These are phyloP conservation scores for Ceriagrion tenellum DNA, from an alignment of 2,888 invertebrate genomes.

Conservation along the genomic window DNA sequence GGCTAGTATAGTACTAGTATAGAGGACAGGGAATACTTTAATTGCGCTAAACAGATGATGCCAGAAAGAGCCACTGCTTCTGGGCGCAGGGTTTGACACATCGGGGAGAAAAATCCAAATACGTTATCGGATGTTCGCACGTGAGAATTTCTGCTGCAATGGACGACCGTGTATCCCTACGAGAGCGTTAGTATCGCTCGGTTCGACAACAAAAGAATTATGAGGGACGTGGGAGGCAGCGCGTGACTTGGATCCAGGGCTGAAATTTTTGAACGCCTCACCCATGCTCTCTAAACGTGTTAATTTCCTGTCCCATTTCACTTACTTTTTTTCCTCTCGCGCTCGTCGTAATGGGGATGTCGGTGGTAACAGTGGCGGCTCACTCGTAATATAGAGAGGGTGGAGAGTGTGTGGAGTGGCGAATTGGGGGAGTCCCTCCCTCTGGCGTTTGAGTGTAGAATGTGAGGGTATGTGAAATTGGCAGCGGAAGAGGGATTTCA, in stretches of 20 bases:
- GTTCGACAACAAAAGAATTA: background rate
- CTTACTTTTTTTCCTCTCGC: background rate
- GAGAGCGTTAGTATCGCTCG: background rate
- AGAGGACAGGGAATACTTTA: too few species aligned
- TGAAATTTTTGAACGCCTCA: background rate
- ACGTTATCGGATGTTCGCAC: background rate
- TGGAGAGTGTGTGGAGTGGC: background rate
- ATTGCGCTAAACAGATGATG: too few species aligned
- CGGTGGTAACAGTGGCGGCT: conserved; percentile 18
- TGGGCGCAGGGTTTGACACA: too few species aligned
- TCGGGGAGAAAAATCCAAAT: background rate
- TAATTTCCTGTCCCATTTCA: conserved; percentile 39
- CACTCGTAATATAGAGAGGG: background rate
- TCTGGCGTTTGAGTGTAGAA: background rate
- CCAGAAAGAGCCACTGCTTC: too few species aligned
- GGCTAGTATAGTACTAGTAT: too few species aligned
- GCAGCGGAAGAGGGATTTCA: conserved; percentile 1
- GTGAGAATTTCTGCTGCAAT: background rate
- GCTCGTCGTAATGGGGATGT: background rate
- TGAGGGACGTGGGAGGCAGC: background rate
- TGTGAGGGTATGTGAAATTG: background rate
- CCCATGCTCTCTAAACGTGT: background rate
- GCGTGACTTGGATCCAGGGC: background rate
- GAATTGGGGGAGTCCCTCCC: background rate
- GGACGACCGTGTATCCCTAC: background rate